These are phyloP conservation scores for Formica exsecta DNA, from an alignment of 1,140 invertebrate genomes.

Conservation along the genomic window DNA sequence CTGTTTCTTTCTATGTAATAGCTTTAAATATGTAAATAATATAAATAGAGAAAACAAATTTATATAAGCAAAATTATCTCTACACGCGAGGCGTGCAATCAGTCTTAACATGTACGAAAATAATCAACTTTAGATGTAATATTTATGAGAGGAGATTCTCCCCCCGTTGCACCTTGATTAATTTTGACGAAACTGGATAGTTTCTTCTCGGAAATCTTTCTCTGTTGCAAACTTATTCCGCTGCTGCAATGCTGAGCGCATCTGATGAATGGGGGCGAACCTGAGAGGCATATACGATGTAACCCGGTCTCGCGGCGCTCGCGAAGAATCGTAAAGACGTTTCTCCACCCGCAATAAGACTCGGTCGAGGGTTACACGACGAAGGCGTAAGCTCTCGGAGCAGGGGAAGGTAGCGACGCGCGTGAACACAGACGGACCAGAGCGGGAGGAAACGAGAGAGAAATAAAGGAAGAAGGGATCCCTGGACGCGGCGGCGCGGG, in stretches of 20 bases:
- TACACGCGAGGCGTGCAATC: not conserved
- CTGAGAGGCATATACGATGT: conserved; percentile 21
- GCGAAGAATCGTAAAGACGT: conserved; percentile 75
- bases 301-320: conserved; percentile 45
- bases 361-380: conserved; percentile 33
- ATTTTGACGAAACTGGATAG: conserved; percentile 9
- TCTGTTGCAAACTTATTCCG: not conserved
- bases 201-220: not conserved
- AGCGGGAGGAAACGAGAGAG: conserved; percentile 58
- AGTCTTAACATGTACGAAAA: not conserved
- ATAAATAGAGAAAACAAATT: not conserved
- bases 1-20: not conserved
- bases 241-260: conserved; percentile 32
- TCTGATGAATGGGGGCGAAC: not conserved
- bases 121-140: conserved; percentile 38
- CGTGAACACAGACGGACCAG: not conserved
- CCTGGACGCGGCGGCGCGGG: conserved; percentile 40
- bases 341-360: conserved; percentile 76
- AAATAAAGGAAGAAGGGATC: conserved; percentile 54
- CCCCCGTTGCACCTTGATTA: conserved; percentile 1
- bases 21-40: not conserved
- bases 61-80: conserved; percentile 4
- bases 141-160: not conserved
- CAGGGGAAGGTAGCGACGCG: not conserved
- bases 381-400: not conserved